Evolutionary conservation across 2,888 invertebrate species (phyloP).

Genomic region (Hemithea aestivaria): DNA sequence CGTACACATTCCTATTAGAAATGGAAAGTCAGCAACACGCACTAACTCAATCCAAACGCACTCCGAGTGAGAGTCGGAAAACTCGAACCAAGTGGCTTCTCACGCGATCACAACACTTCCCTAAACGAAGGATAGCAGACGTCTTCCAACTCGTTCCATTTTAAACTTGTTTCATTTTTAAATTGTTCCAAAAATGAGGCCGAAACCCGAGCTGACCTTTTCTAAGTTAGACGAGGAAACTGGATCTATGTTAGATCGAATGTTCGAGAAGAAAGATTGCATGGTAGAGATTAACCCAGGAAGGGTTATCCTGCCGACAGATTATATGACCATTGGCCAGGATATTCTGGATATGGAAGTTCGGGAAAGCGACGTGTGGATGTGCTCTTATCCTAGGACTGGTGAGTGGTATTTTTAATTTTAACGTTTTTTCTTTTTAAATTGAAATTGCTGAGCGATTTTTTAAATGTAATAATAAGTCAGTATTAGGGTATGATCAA

Average conservation of each 20-base stretch:
- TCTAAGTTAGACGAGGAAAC: conserved; percentile 80
- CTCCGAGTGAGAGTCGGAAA: conserved; percentile 49
- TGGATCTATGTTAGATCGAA: conserved; percentile 80
- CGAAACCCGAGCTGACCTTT: conserved; percentile 67
- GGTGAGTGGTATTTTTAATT: conserved; percentile 73
- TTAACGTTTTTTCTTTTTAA: background rate
- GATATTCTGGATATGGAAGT: conserved; percentile 86
- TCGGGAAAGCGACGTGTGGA: conserved; percentile 88
- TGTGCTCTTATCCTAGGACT: conserved; percentile 93
- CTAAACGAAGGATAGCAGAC: conserved; percentile 22
- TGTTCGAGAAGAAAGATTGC: conserved; percentile 84
- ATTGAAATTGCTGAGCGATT: too few relatives aligned
- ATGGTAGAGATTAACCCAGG: conserved; percentile 87
- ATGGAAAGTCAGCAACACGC: background rate
- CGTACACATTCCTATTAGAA: too few relatives aligned
- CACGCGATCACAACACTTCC: conserved; percentile 57
- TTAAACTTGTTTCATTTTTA: too few relatives aligned
- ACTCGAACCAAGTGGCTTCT: conserved; percentile 22
- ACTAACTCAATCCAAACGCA: conserved; percentile 2
- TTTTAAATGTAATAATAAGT: too few relatives aligned
- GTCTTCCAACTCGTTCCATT: conserved; percentile 14
- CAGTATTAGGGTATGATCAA: too few relatives aligned
- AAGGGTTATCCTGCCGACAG: conserved; percentile 83
- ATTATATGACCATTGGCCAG: conserved; percentile 83
- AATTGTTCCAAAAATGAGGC: conserved; percentile 47